Conservation (phyloP, 92 coral and sea anemone species). For the Paramuricea clavata region DNA sequence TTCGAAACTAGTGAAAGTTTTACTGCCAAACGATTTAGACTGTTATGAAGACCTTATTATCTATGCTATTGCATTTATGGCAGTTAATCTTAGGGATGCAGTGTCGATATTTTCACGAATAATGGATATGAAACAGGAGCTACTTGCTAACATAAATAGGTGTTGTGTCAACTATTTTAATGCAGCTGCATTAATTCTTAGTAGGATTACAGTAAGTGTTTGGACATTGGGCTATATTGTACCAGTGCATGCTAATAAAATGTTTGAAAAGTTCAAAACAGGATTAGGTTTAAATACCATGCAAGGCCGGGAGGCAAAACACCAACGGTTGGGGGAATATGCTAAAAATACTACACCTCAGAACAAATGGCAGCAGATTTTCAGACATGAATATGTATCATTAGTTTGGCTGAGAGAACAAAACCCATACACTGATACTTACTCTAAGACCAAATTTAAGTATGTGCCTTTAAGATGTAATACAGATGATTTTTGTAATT, state of each 20-base stretch:
- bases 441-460: conserved; percentile 56
- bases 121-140: neutral
- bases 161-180: neutral
- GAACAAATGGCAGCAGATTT: conserved; percentile 76
- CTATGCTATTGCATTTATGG: conserved; percentile 27
- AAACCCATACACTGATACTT: conserved; percentile 64
- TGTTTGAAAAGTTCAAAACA: conserved; percentile 12
- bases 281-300: conserved; percentile 23
- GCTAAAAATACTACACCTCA: conserved; percentile 31
- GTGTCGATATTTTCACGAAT: conserved; percentile 3
- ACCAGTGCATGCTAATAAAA: conserved; percentile 1
- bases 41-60: neutral
- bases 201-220: conserved; percentile 21
- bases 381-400: conserved; percentile 72
- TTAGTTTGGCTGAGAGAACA: conserved; percentile 76
- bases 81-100: conserved; percentile 17
- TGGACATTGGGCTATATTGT: conserved; percentile 14
- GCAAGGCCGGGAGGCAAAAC: conserved; percentile 22
- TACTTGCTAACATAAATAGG: neutral
- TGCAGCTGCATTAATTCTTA: conserved; percentile 3
- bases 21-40: neutral
- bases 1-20: conserved; percentile 23
- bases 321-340: conserved; percentile 3
- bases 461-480: conserved; percentile 61
- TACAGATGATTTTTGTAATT: conserved; percentile 65